A percentile compares a stretch with the other conserved stretches of the same genome.
These are phyloP conservation scores for Cabera pusaria DNA, from an alignment of 2,888 invertebrate genomes.

Conservation along the genomic window DNA sequence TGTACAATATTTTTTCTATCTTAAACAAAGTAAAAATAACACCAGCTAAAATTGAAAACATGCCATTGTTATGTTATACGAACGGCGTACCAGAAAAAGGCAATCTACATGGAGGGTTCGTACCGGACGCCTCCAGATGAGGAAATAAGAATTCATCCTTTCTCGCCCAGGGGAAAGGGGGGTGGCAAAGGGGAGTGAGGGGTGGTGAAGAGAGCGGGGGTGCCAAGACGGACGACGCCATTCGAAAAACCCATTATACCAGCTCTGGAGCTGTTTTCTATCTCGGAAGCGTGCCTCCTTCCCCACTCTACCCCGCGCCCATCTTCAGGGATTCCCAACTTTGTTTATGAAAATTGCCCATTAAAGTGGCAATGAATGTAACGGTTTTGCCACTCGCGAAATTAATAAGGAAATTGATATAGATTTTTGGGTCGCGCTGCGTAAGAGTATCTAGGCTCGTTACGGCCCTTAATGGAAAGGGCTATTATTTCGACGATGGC, in stretches of 20 bases:
- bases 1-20: too few relatives aligned
- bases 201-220: slow-evolving; percentile 54
- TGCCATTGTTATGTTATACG: slow-evolving; percentile 81
- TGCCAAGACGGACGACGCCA: slow-evolving; percentile 86
- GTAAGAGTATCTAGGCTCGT: slow-evolving; percentile 32
- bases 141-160: slow-evolving; percentile 84
- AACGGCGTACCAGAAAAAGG: slow-evolving; percentile 76
- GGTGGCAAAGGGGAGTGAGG: slow-evolving; percentile 41
- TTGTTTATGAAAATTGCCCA: slow-evolving; percentile 83
- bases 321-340: slow-evolving; percentile 74
- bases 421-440: slow-evolving; percentile 62
- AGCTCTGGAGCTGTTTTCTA: slow-evolving; percentile 86
- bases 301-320: slow-evolving; percentile 47
- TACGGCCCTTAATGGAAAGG: slow-evolving; percentile 7
- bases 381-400: slow-evolving; percentile 79
- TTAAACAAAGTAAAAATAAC: slow-evolving; percentile 56
- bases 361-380: slow-evolving; percentile 83
- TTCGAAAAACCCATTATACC: slow-evolving; percentile 88
- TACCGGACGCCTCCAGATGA: slow-evolving; percentile 79
- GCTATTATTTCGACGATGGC: too few relatives aligned
- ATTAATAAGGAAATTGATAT: slow-evolving; percentile 83
- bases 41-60: slow-evolving; percentile 80
- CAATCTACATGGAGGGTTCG: slow-evolving; percentile 81
- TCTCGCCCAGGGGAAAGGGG: slow-evolving; percentile 66
- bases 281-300: slow-evolving; percentile 72